Conservation (phyloP, 2,888 invertebrate genomes). For the Steinernema carpocapsae region DNA sequence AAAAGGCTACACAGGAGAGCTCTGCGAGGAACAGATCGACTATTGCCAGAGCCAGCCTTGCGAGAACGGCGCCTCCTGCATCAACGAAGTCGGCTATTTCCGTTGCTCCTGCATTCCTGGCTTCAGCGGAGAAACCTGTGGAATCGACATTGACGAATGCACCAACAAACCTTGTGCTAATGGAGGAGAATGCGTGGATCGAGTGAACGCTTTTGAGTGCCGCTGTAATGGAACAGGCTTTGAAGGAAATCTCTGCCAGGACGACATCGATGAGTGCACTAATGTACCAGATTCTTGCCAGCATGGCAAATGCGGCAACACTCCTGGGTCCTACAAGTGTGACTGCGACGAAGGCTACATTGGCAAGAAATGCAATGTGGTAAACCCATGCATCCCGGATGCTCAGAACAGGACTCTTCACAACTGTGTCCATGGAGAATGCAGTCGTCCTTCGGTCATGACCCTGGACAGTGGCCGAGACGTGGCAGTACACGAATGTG, state of each 20-base stretch:
- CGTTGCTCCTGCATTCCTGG: conserved; percentile 60
- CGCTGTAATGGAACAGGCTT: conserved; percentile 61
- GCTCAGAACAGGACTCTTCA: conserved; percentile 54
- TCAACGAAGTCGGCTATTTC: conserved; percentile 80
- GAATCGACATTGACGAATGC: conserved; percentile 65
- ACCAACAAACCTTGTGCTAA: conserved; percentile 54
- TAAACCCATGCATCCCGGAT: conserved; percentile 60
- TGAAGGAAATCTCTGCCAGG: conserved; percentile 58
- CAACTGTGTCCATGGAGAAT: conserved; percentile 52
- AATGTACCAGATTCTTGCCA: conserved; percentile 50
- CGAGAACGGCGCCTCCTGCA: conserved; percentile 77
- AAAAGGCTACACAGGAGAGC: conserved; percentile 47
- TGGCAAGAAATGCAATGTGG: conserved; percentile 59
- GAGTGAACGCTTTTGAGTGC: conserved; percentile 64
- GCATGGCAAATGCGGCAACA: conserved; percentile 62
- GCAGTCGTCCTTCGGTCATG: conserved; percentile 47
- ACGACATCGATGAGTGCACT: conserved; percentile 50
- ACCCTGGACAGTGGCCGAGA: conserved; percentile 46
- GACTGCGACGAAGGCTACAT: conserved; percentile 58
- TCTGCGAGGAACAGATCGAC: conserved; percentile 59
- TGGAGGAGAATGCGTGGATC: conserved; percentile 58
- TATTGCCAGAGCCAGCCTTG: conserved; percentile 60
- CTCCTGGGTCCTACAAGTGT: conserved; percentile 60
- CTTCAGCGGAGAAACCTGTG: conserved; percentile 61
- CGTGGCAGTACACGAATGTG: conserved; percentile 61